Conservation (phyloP, 2,113 vertebrate species). For the Gasterosteus aculeatus region DNA sequence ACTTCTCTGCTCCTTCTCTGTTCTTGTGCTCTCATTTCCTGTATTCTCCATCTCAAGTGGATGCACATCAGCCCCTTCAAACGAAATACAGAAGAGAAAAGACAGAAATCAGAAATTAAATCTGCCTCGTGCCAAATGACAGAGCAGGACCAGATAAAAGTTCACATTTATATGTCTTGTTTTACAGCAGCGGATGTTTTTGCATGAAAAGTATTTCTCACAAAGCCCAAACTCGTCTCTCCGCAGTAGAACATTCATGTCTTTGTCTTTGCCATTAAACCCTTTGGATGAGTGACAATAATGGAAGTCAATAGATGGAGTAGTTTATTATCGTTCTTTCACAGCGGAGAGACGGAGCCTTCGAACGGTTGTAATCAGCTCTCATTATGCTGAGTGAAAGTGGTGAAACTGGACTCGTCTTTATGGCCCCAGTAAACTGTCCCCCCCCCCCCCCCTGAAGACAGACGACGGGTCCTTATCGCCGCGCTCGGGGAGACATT, state of each 20-base stretch:
- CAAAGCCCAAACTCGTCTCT: background rate
- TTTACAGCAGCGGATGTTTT: background rate
- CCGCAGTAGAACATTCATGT: background rate
- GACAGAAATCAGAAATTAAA: conserved; percentile 29
- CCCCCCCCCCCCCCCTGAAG: too few species aligned
- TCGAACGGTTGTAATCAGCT: conserved; percentile 39
- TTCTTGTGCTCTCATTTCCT: conserved; percentile 37
- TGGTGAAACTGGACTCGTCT: conserved; percentile 27
- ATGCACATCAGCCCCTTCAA: conserved; percentile 33
- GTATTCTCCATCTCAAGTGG: conserved; percentile 29
- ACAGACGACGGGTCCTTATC: too few species aligned
- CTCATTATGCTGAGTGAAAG: conserved; percentile 41
- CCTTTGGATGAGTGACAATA: background rate
- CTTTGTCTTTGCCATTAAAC: background rate
- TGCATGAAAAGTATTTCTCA: background rate
- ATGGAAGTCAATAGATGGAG: background rate
- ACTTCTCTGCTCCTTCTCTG: conserved; percentile 45
- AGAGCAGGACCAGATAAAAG: background rate
- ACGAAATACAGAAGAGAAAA: background rate
- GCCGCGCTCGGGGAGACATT: too few species aligned
- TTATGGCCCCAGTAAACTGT: background rate
- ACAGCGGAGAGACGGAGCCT: conserved; percentile 21
- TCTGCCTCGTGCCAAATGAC: conserved; percentile 33
- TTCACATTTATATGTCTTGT: background rate
- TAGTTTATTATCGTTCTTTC: conserved; percentile 16